Evolutionary conservation across 2,888 invertebrate species (phyloP).

Genomic region (Amiota minor): DNA sequence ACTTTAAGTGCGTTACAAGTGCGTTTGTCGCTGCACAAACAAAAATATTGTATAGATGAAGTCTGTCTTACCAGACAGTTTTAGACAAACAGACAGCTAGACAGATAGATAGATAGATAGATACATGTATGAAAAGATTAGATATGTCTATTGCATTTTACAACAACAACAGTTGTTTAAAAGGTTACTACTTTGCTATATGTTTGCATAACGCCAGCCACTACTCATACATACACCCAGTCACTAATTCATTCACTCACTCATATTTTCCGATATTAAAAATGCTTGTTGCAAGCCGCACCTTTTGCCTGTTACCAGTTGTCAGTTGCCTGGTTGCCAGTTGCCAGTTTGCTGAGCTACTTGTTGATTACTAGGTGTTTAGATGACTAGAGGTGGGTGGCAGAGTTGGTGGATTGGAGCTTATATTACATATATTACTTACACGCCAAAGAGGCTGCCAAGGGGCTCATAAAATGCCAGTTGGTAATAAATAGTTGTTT

Average conservation of each 20-base stretch:
- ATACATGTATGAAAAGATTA: too few relatives aligned
- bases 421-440: neutral
- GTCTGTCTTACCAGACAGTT: neutral
- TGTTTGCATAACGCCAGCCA: conserved; percentile 5
- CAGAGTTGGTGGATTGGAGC: neutral
- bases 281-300: neutral
- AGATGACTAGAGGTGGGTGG: neutral
- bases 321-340: neutral
- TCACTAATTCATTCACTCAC: too few relatives aligned
- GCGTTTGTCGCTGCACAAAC: conserved; percentile 17
- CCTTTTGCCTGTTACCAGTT: conserved; percentile 20
- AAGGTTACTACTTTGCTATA: neutral
- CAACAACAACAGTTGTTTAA: neutral
- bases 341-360: conserved; percentile 2
- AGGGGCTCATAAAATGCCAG: neutral
- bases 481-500: too few relatives aligned
- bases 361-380: conserved; percentile 3
- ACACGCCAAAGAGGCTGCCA: neutral
- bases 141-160: too few relatives aligned
- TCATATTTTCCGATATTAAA: neutral
- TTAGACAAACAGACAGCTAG: neutral
- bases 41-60: neutral
- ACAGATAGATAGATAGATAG: neutral
- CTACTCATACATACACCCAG: too few relatives aligned
- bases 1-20: conserved; percentile 28